Evolutionary conservation across 2,113 vertebrate genomes (phyloP).

Genomic region (Poeciliopsis retropinna): DNA sequence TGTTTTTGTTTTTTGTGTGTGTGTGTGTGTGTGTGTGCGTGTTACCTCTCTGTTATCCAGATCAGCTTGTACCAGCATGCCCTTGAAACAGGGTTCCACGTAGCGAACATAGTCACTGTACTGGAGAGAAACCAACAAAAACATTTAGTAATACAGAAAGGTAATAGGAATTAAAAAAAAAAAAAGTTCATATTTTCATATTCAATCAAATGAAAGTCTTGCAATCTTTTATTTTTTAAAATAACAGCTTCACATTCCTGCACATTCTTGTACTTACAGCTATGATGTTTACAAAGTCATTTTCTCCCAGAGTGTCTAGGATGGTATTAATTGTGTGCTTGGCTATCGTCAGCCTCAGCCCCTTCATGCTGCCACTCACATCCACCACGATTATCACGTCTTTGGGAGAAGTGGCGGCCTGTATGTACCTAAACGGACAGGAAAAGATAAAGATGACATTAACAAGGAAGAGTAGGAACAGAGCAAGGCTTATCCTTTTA

Average conservation of each 20-base stretch:
- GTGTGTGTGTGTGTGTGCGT: neutral
- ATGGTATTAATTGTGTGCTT: constrained; percentile 94
- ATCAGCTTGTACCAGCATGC: constrained; percentile 92
- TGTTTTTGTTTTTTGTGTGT: neutral
- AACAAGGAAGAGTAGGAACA: neutral
- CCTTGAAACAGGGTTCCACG: constrained; percentile 94
- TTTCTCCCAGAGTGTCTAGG: constrained; percentile 94
- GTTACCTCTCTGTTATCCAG: constrained; percentile 95
- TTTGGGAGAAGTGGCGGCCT: constrained; percentile 95
- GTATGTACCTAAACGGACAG: constrained; percentile 88
- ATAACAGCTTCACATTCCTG: neutral
- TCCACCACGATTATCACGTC: constrained; percentile 94
- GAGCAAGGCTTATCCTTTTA: constrained; percentile 60
- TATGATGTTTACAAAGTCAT: constrained; percentile 96
- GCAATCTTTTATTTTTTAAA: neutral
- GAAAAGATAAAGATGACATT: neutral
- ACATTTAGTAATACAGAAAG: neutral
- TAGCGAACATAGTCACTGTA: constrained; percentile 95
- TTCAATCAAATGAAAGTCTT: neutral
- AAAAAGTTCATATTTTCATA: neutral
- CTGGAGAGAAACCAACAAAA: constrained; percentile 69
- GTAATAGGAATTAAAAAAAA: neutral
- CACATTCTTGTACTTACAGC: constrained; percentile 77
- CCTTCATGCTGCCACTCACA: constrained; percentile 97
- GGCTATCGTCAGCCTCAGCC: constrained; percentile 90